Evolutionary conservation across 2,113 vertebrate genomes (phyloP), one percentile per base, ranked within the genome.

Genomic region (Chamaea fasciata): DNA sequence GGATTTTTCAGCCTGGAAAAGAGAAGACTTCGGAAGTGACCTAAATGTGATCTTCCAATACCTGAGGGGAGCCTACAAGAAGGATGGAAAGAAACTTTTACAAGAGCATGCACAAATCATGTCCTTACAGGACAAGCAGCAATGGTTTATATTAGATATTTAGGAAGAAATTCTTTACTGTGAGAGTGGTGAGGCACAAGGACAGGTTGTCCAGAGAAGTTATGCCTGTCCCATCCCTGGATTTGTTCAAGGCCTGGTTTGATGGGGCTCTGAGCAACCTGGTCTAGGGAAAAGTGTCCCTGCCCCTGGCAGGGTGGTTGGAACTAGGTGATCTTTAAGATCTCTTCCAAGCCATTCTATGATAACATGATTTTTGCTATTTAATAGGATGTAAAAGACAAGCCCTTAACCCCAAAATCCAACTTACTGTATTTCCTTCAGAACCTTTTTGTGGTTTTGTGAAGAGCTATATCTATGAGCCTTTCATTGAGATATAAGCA

Each of bases 71-170:
- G 2, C 5, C 41, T 27, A 17, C 7, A 63, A 49, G 41, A 69
- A 62, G 35, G 18, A 69, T 14, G 26, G 41, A 76, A n/a, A 69
- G 14, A 62, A 33, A 35, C 5, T 56, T 77, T 77, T 77, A 37
- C 35, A 28, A 31, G 24, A 26, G 2, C 10, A 37, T 11, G 18
- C 63, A 16, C 26, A 60, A 60, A 26, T 60, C 37, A 15, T 33
- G 18, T 23, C 18, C 10, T 59, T 28, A 56, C 6, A 41, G 35
- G 14, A 49, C 10, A 62, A 37, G 19, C 0, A 0, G 2, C 8
- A 70, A 37, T 8, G 15, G 5, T 55, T 62, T 55, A 23, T 17
- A 42, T 49, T 13, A 83, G 17, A 35, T 35, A 55, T 28, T n/a
- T 42, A 62, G 18, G 26, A 75, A 46, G 11, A 55, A 56, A 69